Evolutionary conservation across 2,888 invertebrate genomes (phyloP), one percentile per base, ranked within the genome.

Genomic region (Eustalomyia histrio): DNA sequence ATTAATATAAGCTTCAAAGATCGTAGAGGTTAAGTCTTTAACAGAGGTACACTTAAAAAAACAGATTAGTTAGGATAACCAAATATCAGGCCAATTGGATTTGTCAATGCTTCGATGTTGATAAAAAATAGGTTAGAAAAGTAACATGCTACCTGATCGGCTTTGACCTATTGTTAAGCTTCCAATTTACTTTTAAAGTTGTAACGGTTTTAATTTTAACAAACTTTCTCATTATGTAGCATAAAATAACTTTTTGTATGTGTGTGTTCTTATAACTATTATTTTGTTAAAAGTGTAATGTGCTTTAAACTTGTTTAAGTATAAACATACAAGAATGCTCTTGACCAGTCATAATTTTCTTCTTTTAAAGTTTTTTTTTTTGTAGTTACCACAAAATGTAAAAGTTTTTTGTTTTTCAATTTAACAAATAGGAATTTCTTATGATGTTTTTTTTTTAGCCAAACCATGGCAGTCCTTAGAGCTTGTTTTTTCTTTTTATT

Each of bases 181-280:
- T 24, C 5, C 24, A 24, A 29, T 29, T 29, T 6, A 4, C 29
- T 29, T 29, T 29, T 29, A 29, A 6, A 17, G 52, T 57, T 71
- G 65, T 61, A 80, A 58, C 29, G 67, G 43, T 68, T 80, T 76
- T 76, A 80, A 76, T 76, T 80, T 80, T 80, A 72, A 76, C 73
- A 80, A 76, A 80, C 80, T 76, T 80, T 55, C 67, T 63, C 76
- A 72, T 76, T 80, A 72, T 53, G 16, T 63, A 76, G 57, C 73
- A 65, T 50, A 58, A 74, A 74, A 7, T 6, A 52, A 74, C 35
- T 64, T 69, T 50, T 35, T 52, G 3, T 6, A 12, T 2, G 47
- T n/a, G 9, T 12, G 16, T 35, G 35, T 43, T 50, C 12, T 57
- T 50, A 10, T 67, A 2, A 16, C n/a, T 35, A 35, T 50, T 16